phyloP scores from a whole-genome alignment of 92 coral and sea anemone species.

The Nematostella vectensis region DNA sequence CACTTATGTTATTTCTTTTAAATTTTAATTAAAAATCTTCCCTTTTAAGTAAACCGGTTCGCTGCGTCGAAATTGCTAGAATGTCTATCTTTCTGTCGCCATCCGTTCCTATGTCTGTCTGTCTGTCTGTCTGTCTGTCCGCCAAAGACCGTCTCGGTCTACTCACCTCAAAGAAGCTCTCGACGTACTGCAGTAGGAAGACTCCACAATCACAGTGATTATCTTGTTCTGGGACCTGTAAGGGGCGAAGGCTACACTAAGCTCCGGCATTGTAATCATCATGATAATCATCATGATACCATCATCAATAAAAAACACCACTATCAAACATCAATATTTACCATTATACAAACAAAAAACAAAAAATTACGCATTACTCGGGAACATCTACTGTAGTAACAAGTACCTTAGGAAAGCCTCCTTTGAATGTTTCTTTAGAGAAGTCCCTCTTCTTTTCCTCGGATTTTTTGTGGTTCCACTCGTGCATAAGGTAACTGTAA shows the following conservation, averaged over 20 bases:
- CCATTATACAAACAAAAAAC: too few species aligned
- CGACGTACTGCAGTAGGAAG: slow-evolving; percentile 77
- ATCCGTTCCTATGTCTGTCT: too few species aligned
- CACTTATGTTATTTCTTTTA: too few species aligned
- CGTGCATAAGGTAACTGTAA: slow-evolving; percentile 66
- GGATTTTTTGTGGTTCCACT: slow-evolving; percentile 65
- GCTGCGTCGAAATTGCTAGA: too few species aligned
- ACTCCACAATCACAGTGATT: slow-evolving; percentile 89
- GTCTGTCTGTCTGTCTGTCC: too few species aligned
- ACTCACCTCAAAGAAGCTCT: slow-evolving; percentile 89
- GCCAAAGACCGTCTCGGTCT: too few species aligned
- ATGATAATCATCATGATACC: not conserved
- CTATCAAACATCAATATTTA: too few species aligned
- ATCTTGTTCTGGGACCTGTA: slow-evolving; percentile 75
- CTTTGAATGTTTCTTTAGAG: slow-evolving; percentile 51
- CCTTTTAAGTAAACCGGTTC: too few species aligned
- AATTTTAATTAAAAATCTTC: too few species aligned
- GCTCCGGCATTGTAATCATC: not conserved
- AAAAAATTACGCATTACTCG: too few species aligned
- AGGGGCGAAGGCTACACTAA: not conserved
- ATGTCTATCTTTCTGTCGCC: too few species aligned
- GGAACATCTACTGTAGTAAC: too few species aligned
- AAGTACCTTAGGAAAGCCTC: slow-evolving; percentile 82
- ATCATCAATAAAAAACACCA: not conserved
- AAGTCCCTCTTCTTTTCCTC: slow-evolving; percentile 36